Conservation (phyloP, 2,888 invertebrate species). For the Xestia ashworthii region DNA sequence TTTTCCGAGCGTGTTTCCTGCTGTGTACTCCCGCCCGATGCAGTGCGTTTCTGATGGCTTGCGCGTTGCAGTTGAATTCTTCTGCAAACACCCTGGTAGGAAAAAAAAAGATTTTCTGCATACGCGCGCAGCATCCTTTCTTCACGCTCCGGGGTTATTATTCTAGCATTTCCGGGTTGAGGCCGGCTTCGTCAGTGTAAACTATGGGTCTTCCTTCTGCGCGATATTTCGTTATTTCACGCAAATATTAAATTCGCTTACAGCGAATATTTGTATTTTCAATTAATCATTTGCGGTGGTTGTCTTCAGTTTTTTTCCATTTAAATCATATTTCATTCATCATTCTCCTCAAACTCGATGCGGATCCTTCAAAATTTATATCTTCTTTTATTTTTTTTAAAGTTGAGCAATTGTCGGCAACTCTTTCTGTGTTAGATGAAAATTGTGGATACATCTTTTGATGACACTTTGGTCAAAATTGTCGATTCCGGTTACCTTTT, state of each 20-base stretch:
- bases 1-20: no score
- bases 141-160: no score
- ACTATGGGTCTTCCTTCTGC: slow-evolving; percentile 14
- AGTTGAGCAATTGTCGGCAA: slow-evolving; percentile 62
- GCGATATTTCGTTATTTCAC: slow-evolving; percentile 14
- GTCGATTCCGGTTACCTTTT: slow-evolving; percentile 65
- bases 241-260: slow-evolving; percentile 17
- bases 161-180: no score
- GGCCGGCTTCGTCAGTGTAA: slow-evolving; percentile 1
- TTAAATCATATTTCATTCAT: slow-evolving; percentile 59
- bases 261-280: slow-evolving; percentile 9
- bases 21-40: no score
- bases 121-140: no score
- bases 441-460: slow-evolving; percentile 71
- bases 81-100: no score
- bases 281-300: slow-evolving; percentile 1
- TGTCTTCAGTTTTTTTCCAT: slow-evolving; percentile 59
- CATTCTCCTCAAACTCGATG: slow-evolving; percentile 43
- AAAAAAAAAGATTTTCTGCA: no score
- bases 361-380: slow-evolving; percentile 62
- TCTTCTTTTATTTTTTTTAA: slow-evolving; percentile 35
- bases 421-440: slow-evolving; percentile 67
- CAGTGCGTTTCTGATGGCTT: no score
- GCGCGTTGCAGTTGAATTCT: no score
- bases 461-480: slow-evolving; percentile 69